Percentiles rank a stretch among this genome's conserved stretches.
These are phyloP conservation scores for Ctenicera cuprea DNA, from an alignment of 2,888 invertebrate genomes.

Conservation along the genomic window DNA sequence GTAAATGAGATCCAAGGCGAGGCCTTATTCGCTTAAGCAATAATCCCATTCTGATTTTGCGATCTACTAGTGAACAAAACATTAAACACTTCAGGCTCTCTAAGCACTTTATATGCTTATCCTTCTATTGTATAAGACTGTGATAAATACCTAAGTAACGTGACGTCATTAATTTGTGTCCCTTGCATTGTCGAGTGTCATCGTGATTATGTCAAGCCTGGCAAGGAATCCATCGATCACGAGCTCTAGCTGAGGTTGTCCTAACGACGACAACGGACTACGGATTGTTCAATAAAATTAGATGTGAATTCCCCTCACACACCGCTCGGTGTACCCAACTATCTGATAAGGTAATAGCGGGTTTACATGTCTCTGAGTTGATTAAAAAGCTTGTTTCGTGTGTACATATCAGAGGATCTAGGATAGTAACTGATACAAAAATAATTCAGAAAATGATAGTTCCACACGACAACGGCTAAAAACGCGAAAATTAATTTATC, in stretches of 20 bases:
- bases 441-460: slow-evolving; percentile 15
- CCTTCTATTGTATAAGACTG: slow-evolving; percentile 45
- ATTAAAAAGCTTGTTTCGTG: slow-evolving; percentile 34
- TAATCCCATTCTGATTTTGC: slow-evolving; percentile 41
- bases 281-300: slow-evolving; percentile 41
- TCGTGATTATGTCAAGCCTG: slow-evolving; percentile 62
- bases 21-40: slow-evolving; percentile 31
- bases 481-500: slow-evolving; percentile 19
- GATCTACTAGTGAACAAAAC: slow-evolving; percentile 30
- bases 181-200: slow-evolving; percentile 60
- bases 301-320: slow-evolving; percentile 26
- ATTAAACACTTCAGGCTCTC: slow-evolving; percentile 36
- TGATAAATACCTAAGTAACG: slow-evolving; percentile 63
- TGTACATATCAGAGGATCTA: slow-evolving; percentile 5
- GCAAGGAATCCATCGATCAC: slow-evolving; percentile 61
- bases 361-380: slow-evolving; percentile 12
- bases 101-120: slow-evolving; percentile 45
- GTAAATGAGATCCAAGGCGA: slow-evolving; percentile 31
- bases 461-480: slow-evolving; percentile 4
- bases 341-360: slow-evolving; percentile 26
- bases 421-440: slow-evolving; percentile 18
- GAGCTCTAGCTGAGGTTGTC: slow-evolving; percentile 32
- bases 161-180: slow-evolving; percentile 63
- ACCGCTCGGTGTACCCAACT: not conserved
- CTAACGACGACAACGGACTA: slow-evolving; percentile 32